phyloP scores from a whole-genome alignment of 2,888 invertebrate genomes.

The Osmoderma eremita region DNA sequence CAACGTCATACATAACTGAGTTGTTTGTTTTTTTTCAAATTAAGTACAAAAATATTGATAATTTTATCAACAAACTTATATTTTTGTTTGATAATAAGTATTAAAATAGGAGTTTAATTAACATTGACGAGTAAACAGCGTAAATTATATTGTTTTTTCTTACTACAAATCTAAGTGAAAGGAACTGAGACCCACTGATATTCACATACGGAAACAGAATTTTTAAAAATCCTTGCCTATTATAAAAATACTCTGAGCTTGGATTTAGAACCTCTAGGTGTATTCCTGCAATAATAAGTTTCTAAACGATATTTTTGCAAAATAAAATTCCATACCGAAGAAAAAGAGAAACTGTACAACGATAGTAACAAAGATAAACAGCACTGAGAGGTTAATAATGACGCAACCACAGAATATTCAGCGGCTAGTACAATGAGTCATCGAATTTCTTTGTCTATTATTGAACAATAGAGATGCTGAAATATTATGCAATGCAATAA shows the following conservation, averaged over 20 bases:
- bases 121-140: too few relatives aligned
- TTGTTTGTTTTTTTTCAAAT: not conserved
- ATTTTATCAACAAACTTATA: constrained; percentile 4
- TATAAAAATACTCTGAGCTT: too few relatives aligned
- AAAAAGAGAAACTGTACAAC: not conserved
- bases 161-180: too few relatives aligned
- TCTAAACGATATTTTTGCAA: not conserved
- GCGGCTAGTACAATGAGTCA: constrained; percentile 6
- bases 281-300: too few relatives aligned
- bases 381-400: not conserved
- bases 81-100: too few relatives aligned
- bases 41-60: not conserved
- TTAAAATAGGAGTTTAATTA: too few relatives aligned
- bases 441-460: constrained; percentile 13
- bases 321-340: not conserved
- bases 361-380: not conserved
- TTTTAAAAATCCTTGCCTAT: too few relatives aligned
- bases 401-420: constrained; percentile 3
- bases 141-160: too few relatives aligned
- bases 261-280: too few relatives aligned
- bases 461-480: constrained; percentile 9
- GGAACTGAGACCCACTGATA: too few relatives aligned
- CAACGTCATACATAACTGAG: too few relatives aligned
- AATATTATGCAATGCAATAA: not conserved
- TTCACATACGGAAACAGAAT: too few relatives aligned